phyloP scores from a whole-genome alignment of 1,140 invertebrate species.

The Heliconius hermathena region DNA sequence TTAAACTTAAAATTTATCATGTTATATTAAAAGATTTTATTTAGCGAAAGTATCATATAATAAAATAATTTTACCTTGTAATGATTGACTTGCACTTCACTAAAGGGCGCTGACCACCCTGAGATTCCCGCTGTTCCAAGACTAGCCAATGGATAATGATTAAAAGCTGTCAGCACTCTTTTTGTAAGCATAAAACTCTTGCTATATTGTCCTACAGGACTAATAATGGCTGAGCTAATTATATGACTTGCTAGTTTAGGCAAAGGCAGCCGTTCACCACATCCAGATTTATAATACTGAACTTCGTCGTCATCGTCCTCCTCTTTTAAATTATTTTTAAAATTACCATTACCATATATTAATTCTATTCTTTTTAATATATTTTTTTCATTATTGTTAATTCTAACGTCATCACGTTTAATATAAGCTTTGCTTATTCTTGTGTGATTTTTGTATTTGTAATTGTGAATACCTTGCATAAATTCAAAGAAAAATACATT shows the following conservation, averaged over 20 bases:
- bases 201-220: constrained; percentile 85
- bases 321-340: constrained; percentile 57
- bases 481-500: constrained; percentile 86
- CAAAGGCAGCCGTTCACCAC: constrained; percentile 50
- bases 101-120: constrained; percentile 78
- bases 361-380: constrained; percentile 67
- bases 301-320: constrained; percentile 31
- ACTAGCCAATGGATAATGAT: constrained; percentile 87
- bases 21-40: no score
- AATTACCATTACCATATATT: constrained; percentile 60
- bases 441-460: constrained; percentile 46
- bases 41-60: no score
- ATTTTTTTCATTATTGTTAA: constrained; percentile 46
- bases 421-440: constrained; percentile 60
- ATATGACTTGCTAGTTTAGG: constrained; percentile 74
- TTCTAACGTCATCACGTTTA: constrained; percentile 71
- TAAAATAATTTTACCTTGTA: constrained; percentile 76
- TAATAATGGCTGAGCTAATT: constrained; percentile 82
- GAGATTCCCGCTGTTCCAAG: constrained; percentile 80
- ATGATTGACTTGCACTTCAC: constrained; percentile 83
- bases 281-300: constrained; percentile 48
- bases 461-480: constrained; percentile 59
- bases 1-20: no score
- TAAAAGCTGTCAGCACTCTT: constrained; percentile 86
- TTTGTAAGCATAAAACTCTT: constrained; percentile 88